phyloP scores from a whole-genome alignment of 2,113 vertebrate genomes.

The Anoura caudifer region DNA sequence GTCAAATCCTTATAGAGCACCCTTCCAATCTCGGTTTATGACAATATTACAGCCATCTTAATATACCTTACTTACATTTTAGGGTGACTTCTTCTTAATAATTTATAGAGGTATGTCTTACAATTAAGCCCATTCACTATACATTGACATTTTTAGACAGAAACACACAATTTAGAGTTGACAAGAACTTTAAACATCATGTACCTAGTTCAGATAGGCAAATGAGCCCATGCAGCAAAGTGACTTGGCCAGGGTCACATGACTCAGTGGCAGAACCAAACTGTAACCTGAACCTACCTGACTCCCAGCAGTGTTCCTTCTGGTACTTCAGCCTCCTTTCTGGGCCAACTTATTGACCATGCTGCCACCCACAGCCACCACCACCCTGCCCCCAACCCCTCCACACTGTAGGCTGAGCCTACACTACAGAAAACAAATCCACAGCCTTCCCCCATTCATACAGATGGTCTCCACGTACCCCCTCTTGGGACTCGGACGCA shows the following conservation, averaged over 20 bases:
- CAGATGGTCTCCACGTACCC: constrained; percentile 78
- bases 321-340: not conserved
- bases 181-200: not conserved
- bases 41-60: not conserved
- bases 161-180: not conserved
- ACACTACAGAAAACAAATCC: constrained; percentile 38
- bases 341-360: not conserved
- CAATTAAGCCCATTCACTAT: not conserved
- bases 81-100: not conserved
- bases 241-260: not conserved
- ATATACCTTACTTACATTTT: not conserved
- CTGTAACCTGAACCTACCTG: not conserved
- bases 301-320: not conserved
- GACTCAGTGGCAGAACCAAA: not conserved
- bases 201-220: not conserved
- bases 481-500: constrained; percentile 78
- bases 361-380: not conserved
- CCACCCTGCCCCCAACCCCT: not conserved
- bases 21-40: not conserved
- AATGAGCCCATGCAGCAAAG: not conserved
- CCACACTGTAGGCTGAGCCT: constrained; percentile 5
- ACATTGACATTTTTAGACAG: not conserved
- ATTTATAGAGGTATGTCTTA: not conserved
- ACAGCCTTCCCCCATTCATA: constrained; percentile 37
- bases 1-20: not conserved